A percentile compares a stretch with the other conserved stretches of the same genome.
These are phyloP conservation scores for Mimas tiliae DNA, from an alignment of 2,888 invertebrate species.

Conservation along the genomic window DNA sequence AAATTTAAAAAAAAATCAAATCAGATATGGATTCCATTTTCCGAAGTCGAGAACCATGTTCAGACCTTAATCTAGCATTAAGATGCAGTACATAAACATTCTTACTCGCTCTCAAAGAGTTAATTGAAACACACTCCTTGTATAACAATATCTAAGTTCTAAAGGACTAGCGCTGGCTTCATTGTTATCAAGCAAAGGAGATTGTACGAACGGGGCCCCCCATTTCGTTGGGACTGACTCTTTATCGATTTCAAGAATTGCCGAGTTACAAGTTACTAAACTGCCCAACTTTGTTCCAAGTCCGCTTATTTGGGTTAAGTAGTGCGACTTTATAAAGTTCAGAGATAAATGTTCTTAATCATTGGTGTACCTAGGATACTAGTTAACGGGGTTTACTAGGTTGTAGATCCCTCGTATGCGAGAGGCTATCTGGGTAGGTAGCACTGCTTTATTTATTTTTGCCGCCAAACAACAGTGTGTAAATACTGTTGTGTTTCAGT, in stretches of 20 bases:
- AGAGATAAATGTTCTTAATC: constrained; percentile 29
- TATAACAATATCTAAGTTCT: not conserved
- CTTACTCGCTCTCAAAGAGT: no score
- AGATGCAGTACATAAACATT: no score
- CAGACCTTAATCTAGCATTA: no score
- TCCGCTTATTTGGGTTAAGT: constrained; percentile 46
- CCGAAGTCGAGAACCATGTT: no score
- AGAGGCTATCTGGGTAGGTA: no score
- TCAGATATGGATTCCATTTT: no score
- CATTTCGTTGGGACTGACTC: constrained; percentile 29
- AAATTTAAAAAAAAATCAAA: no score
- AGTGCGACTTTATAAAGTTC: constrained; percentile 44
- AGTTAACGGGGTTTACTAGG: no score
- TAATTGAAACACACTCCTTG: not conserved
- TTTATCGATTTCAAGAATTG: constrained; percentile 57
- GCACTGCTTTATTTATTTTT: no score
- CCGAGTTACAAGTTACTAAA: constrained; percentile 52
- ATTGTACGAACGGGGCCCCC: constrained; percentile 4
- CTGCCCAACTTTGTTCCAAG: constrained; percentile 50
- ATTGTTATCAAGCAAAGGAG: constrained; percentile 1
- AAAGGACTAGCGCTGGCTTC: not conserved
- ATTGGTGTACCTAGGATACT: not conserved
- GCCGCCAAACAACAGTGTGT: no score
- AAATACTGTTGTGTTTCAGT: no score
- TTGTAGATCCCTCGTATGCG: no score